Percentiles rank a stretch among this genome's conserved stretches.
Conservation (phyloP, 2,797 vertebrate genomes). For the Nothura maculosa region DNA sequence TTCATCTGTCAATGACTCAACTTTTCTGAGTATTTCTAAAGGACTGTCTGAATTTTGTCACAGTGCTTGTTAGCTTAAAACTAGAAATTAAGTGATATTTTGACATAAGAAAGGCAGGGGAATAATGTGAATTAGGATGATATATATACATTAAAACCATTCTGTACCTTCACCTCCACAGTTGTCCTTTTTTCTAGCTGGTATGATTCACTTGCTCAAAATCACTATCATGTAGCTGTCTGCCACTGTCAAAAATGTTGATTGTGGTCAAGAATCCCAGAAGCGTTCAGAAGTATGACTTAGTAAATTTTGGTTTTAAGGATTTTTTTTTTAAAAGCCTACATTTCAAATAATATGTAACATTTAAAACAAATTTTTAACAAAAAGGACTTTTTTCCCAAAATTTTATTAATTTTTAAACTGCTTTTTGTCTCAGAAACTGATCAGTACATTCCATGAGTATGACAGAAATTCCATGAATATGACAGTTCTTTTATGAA, state of each 20-base stretch:
- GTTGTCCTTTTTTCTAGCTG: not conserved
- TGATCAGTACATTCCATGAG: not conserved
- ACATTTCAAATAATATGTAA: not conserved
- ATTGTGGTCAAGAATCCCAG: not conserved
- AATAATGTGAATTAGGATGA: not conserved
- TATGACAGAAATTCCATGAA: not conserved
- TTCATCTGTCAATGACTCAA: not conserved
- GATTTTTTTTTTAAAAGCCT: not conserved
- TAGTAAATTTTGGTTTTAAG: not conserved
- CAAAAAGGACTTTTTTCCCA: too few relatives aligned
- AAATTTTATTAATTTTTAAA: not conserved
- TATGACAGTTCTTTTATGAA: not conserved
- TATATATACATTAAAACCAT: not conserved
- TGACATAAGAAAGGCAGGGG: not conserved
- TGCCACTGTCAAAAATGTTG: not conserved
- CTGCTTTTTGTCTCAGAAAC: not conserved
- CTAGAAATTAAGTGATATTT: conserved; percentile 3
- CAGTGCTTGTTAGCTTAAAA: not conserved
- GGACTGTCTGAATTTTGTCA: not conserved
- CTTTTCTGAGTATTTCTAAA: not conserved
- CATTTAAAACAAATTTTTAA: not conserved
- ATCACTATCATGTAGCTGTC: not conserved
- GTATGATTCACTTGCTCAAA: not conserved
- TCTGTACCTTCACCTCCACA: not conserved
- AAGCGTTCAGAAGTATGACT: not conserved